These are phyloP conservation scores for Pecten maximus DNA, from an alignment of 2,888 invertebrate species.

Conservation along the genomic window DNA sequence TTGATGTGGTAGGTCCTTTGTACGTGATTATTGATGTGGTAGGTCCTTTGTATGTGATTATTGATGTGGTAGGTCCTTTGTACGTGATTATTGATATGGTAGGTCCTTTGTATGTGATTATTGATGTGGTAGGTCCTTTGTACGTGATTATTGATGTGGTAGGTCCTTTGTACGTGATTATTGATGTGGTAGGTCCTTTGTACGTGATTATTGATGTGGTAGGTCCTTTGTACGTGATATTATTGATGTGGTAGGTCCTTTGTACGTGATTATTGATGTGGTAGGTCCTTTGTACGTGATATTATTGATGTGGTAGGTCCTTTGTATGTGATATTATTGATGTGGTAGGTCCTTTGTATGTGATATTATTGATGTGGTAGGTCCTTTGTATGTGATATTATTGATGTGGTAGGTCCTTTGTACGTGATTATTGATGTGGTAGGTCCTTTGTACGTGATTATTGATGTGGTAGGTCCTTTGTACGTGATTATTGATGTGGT, in stretches of 20 bases:
- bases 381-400: too few species aligned
- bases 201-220: constrained; percentile 33
- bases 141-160: constrained; percentile 33
- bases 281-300: too few species aligned
- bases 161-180: too few species aligned
- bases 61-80: constrained; percentile 77
- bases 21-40: constrained; percentile 33
- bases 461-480: constrained; percentile 77
- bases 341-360: constrained; percentile 80
- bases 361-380: constrained; percentile 71
- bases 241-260: constrained; percentile 77
- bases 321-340: too few species aligned
- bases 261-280: too few species aligned
- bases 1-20: constrained; percentile 77
- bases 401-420: constrained; percentile 77
- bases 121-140: constrained; percentile 77
- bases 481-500: constrained; percentile 33
- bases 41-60: too few species aligned
- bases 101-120: too few species aligned
- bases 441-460: too few species aligned
- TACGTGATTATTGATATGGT: constrained; percentile 28
- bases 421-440: constrained; percentile 33
- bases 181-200: constrained; percentile 77
- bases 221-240: too few species aligned
- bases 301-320: constrained; percentile 77